Base-by-base conservation (phyloP, 2,888 invertebrate species). In the Nemoura dubitans region DNA sequence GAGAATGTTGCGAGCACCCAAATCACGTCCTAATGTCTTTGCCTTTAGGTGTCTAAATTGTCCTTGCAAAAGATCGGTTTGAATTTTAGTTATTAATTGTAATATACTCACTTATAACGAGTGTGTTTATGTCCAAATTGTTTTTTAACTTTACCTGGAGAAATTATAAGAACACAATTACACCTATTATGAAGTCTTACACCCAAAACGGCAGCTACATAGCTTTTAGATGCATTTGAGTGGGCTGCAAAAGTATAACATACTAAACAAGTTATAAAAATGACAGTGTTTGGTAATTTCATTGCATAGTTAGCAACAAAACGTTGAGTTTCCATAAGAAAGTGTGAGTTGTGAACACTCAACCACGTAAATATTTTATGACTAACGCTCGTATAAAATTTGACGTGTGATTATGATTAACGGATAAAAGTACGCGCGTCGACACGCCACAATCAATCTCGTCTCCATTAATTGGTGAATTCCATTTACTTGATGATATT, bases 341-440 rank as follows among this genome's bases (percentile, higher is more conserved):
- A 59, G 59, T 59, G 21, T 21, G 16, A 21, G 14, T 10, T 59
- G 59, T 36, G 36, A 10, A 36, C 36, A 36, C 5, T 10, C 36
- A 10, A 36, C 36, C 59, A 21, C 59, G 21, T 59, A 59, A 59
- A 59, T 59, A 59, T 59, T 59, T 59, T 21, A 59, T 6, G 14
- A 59, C 59, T 59, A 59, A 21, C 59, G 10, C 59, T 21, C 14
- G 59, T 59, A 59, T 59, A 59, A 7, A 59, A 2, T 59, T 10
- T 59, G 59, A 59, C 59, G 59, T 59, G 59, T 59, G 59, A 59
- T 59, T 59, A 59, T 59, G 59, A 59, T 59, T 59, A 59, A 59
- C 21, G 59, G 14, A 59, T 59, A 59, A 59, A 59, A 59, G 59
- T 14, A 59, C 59, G 21, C 59, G 59, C 21, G 14, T 21, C 59